Base-by-base conservation (phyloP, 1,140 invertebrate genomes). In the Diorhabda elongata region DNA sequence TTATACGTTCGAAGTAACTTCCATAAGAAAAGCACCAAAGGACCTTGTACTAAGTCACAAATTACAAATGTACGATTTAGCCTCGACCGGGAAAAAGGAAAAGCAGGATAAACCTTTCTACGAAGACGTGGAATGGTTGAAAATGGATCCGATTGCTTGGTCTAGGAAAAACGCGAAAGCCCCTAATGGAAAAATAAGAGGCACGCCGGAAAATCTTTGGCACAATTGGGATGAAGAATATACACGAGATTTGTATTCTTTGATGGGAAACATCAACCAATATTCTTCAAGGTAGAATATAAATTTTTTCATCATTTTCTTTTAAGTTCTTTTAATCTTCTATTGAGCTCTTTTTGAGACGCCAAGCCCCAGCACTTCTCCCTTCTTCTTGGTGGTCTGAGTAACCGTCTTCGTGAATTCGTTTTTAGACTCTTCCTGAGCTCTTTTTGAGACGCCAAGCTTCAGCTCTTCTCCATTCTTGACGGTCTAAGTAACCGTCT, bases 221-320 rank as follows among this genome's bases (percentile, higher is more conserved):
- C 85, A 86, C 73, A 83, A 87, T 66, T 88, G 85, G 83, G 85
- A 88, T 71, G 83, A 87, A 3, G 87, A 88, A 77, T 87, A 87
- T 71, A 82, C 83, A n/a, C 83, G 84, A 1, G 85, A 87, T 63
- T 73, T 88, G 3, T 88, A 82, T 78, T 87, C 87, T 0, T 73
- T 88, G 0, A 85, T 85, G 82, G 86, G 86, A 3, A 84, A 83
- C 42, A 69, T 88, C 9, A 84, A 87, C 81, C 85, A 86, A 3
- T 75, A 82, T 58, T 84, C 85, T 4, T 65, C 72, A 42, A 68
- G 68, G 73, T 74, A 52, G 47, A 52, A 52, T 52, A 9, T 9
- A 52, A 52, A 9, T 52, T 52, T 52, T 52, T 6, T 52, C 2
- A 52, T 2, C 8, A 2, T 8, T 52, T 5, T 6, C 47, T 52